Base-by-base conservation (phyloP, 2,888 invertebrate species). In the Helobdella robusta region DNA sequence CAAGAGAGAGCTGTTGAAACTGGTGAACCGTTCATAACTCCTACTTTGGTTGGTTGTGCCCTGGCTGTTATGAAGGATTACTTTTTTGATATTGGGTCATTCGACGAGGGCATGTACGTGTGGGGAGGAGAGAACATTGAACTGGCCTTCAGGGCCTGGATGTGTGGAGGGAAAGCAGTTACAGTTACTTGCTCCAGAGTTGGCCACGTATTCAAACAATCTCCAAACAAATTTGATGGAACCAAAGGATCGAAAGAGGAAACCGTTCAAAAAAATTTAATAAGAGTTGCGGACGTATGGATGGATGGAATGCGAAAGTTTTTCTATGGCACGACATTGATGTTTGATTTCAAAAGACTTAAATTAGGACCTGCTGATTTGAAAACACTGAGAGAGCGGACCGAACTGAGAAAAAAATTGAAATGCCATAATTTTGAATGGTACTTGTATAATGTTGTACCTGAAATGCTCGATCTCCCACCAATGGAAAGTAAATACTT, bases 381-480 rank as follows among this genome's bases (percentile, higher is more conserved):
- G 59, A 25, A 36, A 18, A 69, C 72, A 15, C 64, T 72, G 3
- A 44, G 62, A 11, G 62, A 65, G 28, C 35, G 95, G 67, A 86
- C 83, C 76, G 82, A 85, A 61, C 82, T 95, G 72, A 84, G 94
- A 75, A 83, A 87, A 71, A 85, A 86, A 68, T 83, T 95, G 66
- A 85, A 86, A 63, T 97, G 95, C 82, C 67, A 60, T 54, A 67
- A 64, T 36, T 67, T 67, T 30, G 67, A 67, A 15, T 62, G 95
- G 95, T 70, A 50, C 59, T 40, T 70, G 50, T 67, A 70, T 50
- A 70, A 70, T 59, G 64, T 70, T 0, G 36, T 70, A 2, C 70
- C 69, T 5, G 95, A 97, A 81, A 62, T 70, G 35, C 34, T 62
- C 1, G 64, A 67, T 23, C 34, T 64, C n/a, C 67, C 67, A 15